Conservation (phyloP, 2,797 vertebrate genomes). For the Enteromius anoplus region DNA sequence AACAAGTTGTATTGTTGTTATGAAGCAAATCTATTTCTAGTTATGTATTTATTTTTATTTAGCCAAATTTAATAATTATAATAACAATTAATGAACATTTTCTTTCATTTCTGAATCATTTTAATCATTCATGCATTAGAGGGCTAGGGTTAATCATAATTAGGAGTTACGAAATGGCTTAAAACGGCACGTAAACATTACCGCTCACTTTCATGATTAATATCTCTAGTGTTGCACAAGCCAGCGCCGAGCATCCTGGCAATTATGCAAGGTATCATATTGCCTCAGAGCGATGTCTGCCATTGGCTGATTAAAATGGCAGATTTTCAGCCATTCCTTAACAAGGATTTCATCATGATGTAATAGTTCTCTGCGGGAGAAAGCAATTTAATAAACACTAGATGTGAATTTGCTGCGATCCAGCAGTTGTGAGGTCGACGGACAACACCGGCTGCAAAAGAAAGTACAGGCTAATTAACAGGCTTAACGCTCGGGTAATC, state of each 20-base stretch:
- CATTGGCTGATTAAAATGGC: slow-evolving; percentile 18
- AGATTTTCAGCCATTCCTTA: slow-evolving; percentile 51
- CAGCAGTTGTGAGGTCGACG: background rate
- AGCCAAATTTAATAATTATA: background rate
- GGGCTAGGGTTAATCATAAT: background rate
- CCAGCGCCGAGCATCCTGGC: background rate
- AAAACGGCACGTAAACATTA: background rate
- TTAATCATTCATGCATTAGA: background rate
- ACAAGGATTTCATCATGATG: slow-evolving; percentile 59
- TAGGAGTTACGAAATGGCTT: background rate
- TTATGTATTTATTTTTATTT: background rate
- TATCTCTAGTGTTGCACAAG: background rate
- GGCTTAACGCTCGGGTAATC: slow-evolving; percentile 46
- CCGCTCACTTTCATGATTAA: slow-evolving; percentile 17
- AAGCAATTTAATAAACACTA: slow-evolving; percentile 53
- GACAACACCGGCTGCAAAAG: slow-evolving; percentile 12
- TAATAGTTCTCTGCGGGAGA: slow-evolving; percentile 57
- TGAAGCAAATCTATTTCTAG: no score
- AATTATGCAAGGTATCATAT: slow-evolving; percentile 37
- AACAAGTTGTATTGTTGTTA: no score
- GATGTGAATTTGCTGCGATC: slow-evolving; percentile 30
- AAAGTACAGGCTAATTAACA: slow-evolving; percentile 44
- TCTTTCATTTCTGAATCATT: background rate
- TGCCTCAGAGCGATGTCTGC: slow-evolving; percentile 8
- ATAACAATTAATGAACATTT: background rate